Evolutionary conservation across 2,113 vertebrate genomes (phyloP), one percentile per base, ranked within the genome.

Genomic region (Nothocercus nigrocapillus): DNA sequence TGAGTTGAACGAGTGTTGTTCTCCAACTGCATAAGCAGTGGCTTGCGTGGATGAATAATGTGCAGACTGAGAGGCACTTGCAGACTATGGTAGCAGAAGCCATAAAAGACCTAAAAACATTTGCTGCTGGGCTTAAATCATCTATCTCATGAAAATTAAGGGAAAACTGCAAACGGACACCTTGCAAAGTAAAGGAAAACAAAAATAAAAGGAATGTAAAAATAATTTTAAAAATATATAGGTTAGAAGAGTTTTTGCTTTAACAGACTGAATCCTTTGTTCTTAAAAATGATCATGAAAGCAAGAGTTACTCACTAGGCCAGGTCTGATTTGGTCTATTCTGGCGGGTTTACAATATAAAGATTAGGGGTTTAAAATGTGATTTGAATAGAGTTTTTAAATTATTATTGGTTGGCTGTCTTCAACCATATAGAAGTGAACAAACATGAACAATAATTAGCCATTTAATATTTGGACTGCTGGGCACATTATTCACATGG

Each of bases 91-190:
- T 75, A 92, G 56, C 51, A 21, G 42, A 85, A 94, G 19, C 32
- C 66, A 82, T 92, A 66, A 76, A 92, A 89, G 40, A 76, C 61
- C 30, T 89, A 69, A 76, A 89, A 7, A 0, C 16, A 54, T 59
- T 91, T 76, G 42, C n/a, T 91, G 67, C 54, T 91, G 13, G 76
- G 81, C 92, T 90, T 89, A 94, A 90, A 90, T 69, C 42, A 87
- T 79, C 74, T 25, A 27, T 86, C 47, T 94, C 89, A 34, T 32
- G 32, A 85, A 72, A 83, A 66, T 77, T 36, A 74, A 85, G 62
- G 47, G 82, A 83, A 28, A 85, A 15, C 2, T 92, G 45, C 20
- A 82, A 84, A 84, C 15, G 9, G 34, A 84, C 58, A 56, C 1
- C 81, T 93, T 44, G 78, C 18, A 69, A 88, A 91, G 91, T 54